phyloP scores from a whole-genome alignment of 1,140 invertebrate species.

The Macrotrachela quadricornifera region DNA sequence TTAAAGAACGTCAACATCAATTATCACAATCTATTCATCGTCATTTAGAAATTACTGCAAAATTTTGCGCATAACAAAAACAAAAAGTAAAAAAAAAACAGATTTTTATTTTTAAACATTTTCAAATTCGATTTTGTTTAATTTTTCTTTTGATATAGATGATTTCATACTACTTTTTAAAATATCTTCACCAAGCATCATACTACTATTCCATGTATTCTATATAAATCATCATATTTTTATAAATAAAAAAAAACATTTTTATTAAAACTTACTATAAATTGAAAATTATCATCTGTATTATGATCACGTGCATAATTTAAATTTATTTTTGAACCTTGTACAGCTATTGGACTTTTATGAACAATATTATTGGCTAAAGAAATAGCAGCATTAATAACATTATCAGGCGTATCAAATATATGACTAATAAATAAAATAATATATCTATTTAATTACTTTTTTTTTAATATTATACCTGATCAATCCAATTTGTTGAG shows the following conservation, averaged over 20 bases:
- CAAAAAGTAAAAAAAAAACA: too few relatives aligned
- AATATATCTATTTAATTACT: not conserved
- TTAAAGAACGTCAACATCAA: too few relatives aligned
- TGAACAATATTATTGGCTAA: slow-evolving; percentile 54
- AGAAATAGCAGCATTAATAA: slow-evolving; percentile 46
- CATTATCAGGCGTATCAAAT: slow-evolving; percentile 41
- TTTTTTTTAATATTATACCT: too few relatives aligned
- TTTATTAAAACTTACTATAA: slow-evolving; percentile 48
- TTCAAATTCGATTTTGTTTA: too few relatives aligned
- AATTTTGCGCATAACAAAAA: too few relatives aligned
- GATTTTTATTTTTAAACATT: too few relatives aligned
- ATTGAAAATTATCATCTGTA: slow-evolving; percentile 58
- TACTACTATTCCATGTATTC: slow-evolving; percentile 52
- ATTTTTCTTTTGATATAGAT: slow-evolving; percentile 37
- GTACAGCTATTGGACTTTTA: slow-evolving; percentile 84
- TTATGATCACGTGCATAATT: slow-evolving; percentile 67
- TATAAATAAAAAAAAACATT: not conserved
- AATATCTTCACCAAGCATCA: slow-evolving; percentile 77
- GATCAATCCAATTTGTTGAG: slow-evolving; percentile 31
- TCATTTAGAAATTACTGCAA: too few relatives aligned
- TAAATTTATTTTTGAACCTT: slow-evolving; percentile 59
- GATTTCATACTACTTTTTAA: slow-evolving; percentile 50
- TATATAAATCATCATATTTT: slow-evolving; percentile 32
- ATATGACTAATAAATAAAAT: slow-evolving; percentile 32
- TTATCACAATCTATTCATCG: too few relatives aligned